Evolutionary conservation across 2,113 vertebrate species (phyloP), one percentile per base, ranked within the genome.

Genomic region (Sula dactylatra): DNA sequence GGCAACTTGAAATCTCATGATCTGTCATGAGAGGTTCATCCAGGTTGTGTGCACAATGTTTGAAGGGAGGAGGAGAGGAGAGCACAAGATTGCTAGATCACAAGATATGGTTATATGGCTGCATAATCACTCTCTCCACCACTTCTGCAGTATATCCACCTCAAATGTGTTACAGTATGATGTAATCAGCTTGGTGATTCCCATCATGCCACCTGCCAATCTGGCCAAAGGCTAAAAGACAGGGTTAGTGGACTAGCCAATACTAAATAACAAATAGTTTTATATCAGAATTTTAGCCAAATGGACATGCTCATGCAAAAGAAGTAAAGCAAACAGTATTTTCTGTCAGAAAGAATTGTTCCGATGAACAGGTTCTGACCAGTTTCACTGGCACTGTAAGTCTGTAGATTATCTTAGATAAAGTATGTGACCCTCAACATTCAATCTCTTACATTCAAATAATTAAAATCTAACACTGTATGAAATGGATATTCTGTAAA

Each of bases 101-200:
- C 36, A 82, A 50, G 36, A 16, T 47, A 10, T 11, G 7, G 22
- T 29, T 58, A 56, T 8, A 10, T 18, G 42, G 27, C 15, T 65
- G 18, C 13, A 32, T 40, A 45, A 55, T 45, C 13, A 22, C 22
- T 52, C 27, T 50, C 29, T 65, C 38, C 14, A 59, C 10, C 10
- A 34, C 14, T 45, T 64, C 50, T 50, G 9, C 50, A 13, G 16
- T 34, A 32, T 29, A 29, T 13, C 12, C 13, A 32, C 15, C 15
- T 69, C 25, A 16, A 34, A 26, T 10, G 7, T 34, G 7, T 52
- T 50, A 61, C 3, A 1, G 9, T 24, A 6, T 0, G 0, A 45
- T 22, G 9, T 10, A 69, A 16, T 40, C 25, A 55, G 21, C 19
- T 31, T 66, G 50, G 52, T 71, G 20, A 74, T 55, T 78, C 66